phyloP scores from a whole-genome alignment of 2,888 invertebrate genomes.

The Mimumesa dahlbomi region DNA sequence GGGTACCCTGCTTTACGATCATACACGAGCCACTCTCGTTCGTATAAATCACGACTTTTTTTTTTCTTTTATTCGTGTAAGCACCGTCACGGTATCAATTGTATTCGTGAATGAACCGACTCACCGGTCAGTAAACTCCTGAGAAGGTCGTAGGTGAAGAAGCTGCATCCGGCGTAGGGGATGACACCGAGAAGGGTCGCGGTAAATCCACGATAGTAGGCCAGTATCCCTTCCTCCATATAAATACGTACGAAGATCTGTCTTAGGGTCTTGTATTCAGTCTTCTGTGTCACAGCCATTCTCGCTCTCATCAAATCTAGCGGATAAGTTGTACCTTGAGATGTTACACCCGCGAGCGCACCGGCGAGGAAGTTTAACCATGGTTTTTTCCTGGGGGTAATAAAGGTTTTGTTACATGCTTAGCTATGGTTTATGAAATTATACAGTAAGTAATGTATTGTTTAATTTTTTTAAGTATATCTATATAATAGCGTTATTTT shows the following conservation, averaged over 20 bases:
- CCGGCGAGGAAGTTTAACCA: conserved; percentile 90
- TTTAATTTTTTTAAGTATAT: too few species aligned
- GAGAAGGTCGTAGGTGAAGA: conserved; percentile 97
- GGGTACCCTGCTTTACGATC: conserved; percentile 63
- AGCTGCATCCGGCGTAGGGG: conserved; percentile 98
- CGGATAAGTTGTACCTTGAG: conserved; percentile 97
- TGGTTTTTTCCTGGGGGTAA: conserved; percentile 46
- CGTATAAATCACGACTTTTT: conserved; percentile 54
- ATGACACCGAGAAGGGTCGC: conserved; percentile 96
- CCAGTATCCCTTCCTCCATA: conserved; percentile 87
- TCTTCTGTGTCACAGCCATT: conserved; percentile 95
- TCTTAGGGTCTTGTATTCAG: conserved; percentile 85
- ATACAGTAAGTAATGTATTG: too few species aligned
- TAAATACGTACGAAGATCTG: conserved; percentile 88
- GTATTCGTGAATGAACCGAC: conserved; percentile 54
- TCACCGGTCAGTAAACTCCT: conserved; percentile 90
- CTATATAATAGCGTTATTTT: too few species aligned
- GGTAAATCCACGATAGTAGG: conserved; percentile 92
- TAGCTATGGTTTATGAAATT: too few species aligned
- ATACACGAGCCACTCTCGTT: conserved; percentile 64
- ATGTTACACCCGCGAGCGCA: conserved; percentile 96
- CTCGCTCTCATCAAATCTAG: conserved; percentile 97
- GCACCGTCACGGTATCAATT: conserved; percentile 45
- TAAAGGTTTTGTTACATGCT: too few species aligned
- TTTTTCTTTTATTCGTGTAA: conserved; percentile 48